Evolutionary conservation across 2,797 vertebrate genomes (phyloP).

Genomic region (Syncerus caffer): DNA sequence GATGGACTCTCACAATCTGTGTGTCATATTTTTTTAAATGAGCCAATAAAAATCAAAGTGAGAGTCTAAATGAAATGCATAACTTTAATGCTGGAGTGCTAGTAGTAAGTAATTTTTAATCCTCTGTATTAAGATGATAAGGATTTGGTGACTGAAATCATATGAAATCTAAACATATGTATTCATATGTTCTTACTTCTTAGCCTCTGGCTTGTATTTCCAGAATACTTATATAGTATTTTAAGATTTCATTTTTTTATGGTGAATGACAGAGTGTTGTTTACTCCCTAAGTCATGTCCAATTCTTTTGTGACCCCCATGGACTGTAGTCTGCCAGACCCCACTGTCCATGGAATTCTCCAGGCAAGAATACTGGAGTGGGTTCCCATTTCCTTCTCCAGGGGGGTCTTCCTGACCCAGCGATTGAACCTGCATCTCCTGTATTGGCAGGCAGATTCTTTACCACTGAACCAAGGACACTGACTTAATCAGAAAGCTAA

Average conservation of each 20-base stretch:
- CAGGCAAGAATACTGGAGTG: neutral
- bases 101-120: neutral
- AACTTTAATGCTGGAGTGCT: neutral
- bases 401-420: neutral
- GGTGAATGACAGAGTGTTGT: neutral
- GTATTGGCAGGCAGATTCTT: neutral
- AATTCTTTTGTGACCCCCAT: neutral
- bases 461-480: neutral
- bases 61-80: neutral
- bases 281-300: neutral
- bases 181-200: conserved; percentile 7
- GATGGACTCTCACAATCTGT: neutral
- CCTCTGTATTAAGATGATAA: conserved; percentile 16
- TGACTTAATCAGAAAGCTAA: neutral
- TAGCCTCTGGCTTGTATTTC: conserved; percentile 18
- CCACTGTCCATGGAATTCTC: neutral
- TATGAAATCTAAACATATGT: conserved; percentile 9
- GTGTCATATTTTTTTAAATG: neutral
- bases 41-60: neutral
- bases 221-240: neutral
- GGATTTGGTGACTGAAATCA: conserved; percentile 24
- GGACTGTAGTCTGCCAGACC: neutral
- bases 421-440: neutral
- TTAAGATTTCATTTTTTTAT: conserved; percentile 19
- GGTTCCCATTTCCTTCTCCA: neutral